phyloP scores from a whole-genome alignment of 30 jellyfish, hydroid and myxozoan species.

The Mastigias papua region DNA sequence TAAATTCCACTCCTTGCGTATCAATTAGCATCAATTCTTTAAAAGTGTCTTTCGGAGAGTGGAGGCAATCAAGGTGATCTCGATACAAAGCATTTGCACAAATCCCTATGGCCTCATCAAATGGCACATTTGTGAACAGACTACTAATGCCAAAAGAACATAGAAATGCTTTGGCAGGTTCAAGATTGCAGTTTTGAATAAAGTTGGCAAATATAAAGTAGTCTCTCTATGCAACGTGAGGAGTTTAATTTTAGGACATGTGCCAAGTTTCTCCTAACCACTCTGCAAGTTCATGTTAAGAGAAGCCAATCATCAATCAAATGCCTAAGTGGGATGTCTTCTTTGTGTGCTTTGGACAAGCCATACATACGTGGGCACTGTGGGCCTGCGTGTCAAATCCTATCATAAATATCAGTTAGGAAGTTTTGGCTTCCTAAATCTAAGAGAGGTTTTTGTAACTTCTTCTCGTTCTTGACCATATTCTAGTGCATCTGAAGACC shows the following conservation, averaged over 20 bases:
- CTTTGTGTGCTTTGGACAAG: slow-evolving; percentile 18
- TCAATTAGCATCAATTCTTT: background rate
- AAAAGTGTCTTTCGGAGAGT: background rate
- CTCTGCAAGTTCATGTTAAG: background rate
- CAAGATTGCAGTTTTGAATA: background rate
- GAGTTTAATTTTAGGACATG: background rate
- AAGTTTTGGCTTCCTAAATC: background rate
- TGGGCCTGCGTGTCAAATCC: slow-evolving; percentile 17
- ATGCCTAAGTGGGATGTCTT: slow-evolving; percentile 23
- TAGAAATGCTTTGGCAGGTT: background rate
- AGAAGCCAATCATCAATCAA: background rate
- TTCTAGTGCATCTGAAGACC: background rate
- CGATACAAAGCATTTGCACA: background rate
- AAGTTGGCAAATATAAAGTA: background rate
- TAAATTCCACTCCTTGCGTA: background rate
- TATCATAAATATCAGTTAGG: background rate
- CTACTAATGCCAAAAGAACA: slow-evolving; percentile 1
- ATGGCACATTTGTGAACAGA: slow-evolving; percentile 1
- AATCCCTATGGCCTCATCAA: background rate
- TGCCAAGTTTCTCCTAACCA: background rate
- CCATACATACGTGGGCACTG: slow-evolving; percentile 47
- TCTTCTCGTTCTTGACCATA: slow-evolving; percentile 3
- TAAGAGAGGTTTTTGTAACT: background rate
- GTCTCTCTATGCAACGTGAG: background rate
- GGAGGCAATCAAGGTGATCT: background rate